Base-by-base conservation (phyloP, 2,113 vertebrate species). In the Phrynosoma platyrhinos region DNA sequence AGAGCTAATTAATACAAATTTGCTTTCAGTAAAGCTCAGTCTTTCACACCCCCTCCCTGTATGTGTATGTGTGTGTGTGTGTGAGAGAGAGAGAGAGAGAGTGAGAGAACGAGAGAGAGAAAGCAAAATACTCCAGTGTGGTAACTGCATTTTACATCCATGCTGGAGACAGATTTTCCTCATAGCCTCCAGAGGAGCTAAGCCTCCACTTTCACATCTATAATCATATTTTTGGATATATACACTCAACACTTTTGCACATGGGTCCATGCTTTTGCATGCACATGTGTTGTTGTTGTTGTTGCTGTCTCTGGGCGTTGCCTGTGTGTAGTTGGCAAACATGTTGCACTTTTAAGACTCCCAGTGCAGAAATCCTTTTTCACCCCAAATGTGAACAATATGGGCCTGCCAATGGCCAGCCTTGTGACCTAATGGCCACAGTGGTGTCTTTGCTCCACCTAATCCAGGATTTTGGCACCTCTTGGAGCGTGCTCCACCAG, bases 1-100 rank as follows among this genome's bases (percentile, higher is more conserved):
- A 95, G 95, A 95, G 94, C 94, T 94, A 94, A 96, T 95, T 96
- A 94, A 92, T 85, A 89, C 92, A 94, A 94, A 95, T 94, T 91
- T 93, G 90, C 92, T 93, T 94, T 94, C 93, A 93, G 92, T 94
- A 92, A 94, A 66, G 9, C 10, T 62, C 13, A 4, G 12, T 62
- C 58, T 62, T 14, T 58, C 55, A 13, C 55, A 13, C 55, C 14
- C 14, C 14, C 55, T 58, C 55, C 14, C 55, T 36, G 36, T 36
- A 36, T 36, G 36, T 36, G 36, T 36, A 2, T 36, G 36, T 30
- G 25, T 27, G 23, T 12, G 68, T 71, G 74, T 42, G 55, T 74
- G 64, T 93, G 89, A 77, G 92, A 91, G 27, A 12, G 13, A 16
- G 30, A 14, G 62, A 55, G 80, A 62, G 40, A 36, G 32, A 53